Evolutionary conservation across 2,113 vertebrate genomes (phyloP).

Genomic region (Saccopteryx leptura): DNA sequence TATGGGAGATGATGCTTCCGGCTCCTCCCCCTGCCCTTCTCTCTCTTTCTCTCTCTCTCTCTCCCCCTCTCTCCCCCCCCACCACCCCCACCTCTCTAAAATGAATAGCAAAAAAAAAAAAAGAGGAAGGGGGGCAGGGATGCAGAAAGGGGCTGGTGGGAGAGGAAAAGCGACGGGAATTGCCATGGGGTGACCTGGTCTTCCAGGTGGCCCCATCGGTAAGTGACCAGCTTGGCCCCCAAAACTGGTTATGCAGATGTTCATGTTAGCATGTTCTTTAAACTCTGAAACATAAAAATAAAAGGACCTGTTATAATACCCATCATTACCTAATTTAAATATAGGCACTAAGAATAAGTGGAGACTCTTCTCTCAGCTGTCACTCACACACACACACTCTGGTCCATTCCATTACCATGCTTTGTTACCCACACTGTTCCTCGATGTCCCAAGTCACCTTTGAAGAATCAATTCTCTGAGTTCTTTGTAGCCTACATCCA

Average conservation of each 20-base stretch:
- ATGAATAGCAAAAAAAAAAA: too few species aligned
- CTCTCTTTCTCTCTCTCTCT: too few species aligned
- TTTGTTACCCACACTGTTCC: neutral
- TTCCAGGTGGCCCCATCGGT: neutral
- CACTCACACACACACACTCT: neutral
- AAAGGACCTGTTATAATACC: neutral
- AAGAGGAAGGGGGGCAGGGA: neutral
- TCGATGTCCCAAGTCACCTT: accelerated
- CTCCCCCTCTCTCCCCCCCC: too few species aligned
- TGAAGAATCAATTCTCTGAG: neutral
- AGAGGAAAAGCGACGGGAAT: too few species aligned
- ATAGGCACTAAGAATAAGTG: neutral
- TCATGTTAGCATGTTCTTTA: neutral
- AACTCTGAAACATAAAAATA: neutral
- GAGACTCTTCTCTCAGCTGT: neutral
- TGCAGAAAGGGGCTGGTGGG: neutral
- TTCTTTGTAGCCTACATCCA: neutral
- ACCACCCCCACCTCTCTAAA: too few species aligned
- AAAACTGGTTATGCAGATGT: too few species aligned
- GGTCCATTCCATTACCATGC: neutral
- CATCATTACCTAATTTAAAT: neutral
- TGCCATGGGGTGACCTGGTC: neutral
- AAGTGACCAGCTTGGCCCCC: neutral
- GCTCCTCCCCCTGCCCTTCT: too few species aligned
- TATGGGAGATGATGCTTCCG: too few species aligned